A percentile compares a stretch with the other conserved stretches of the same genome.
These are phyloP conservation scores for Diorhabda carinulata DNA, from an alignment of 1,140 invertebrate genomes.

Conservation along the genomic window DNA sequence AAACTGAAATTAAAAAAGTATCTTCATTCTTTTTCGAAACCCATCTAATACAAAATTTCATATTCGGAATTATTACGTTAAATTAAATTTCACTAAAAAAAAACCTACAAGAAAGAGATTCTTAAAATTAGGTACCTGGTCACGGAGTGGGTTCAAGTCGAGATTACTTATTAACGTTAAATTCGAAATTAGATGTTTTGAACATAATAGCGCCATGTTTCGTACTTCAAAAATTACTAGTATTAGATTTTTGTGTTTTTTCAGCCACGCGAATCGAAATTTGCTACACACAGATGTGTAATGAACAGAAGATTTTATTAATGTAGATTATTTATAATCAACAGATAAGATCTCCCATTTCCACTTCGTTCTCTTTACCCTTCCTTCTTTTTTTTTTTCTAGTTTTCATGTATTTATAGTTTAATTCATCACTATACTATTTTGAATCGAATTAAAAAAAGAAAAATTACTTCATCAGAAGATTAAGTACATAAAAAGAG, in stretches of 20 bases:
- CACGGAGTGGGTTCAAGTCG: background rate
- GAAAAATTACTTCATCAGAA: no score
- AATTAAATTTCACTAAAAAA: background rate
- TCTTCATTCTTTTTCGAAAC: background rate
- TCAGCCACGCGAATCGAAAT: background rate
- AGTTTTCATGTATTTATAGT: no score
- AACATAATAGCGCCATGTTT: background rate
- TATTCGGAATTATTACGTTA: background rate
- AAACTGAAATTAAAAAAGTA: background rate
- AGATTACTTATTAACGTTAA: background rate
- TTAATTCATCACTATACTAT: no score
- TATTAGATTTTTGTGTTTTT: background rate
- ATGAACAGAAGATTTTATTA: no score
- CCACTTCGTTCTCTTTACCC: no score
- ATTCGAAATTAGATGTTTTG: conserved; percentile 3
- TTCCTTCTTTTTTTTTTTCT: no score
- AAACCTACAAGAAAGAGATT: background rate
- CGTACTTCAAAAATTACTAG: background rate
- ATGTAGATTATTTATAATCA: no score
- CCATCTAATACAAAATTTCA: background rate
- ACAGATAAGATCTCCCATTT: no score
- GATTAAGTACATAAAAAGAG: no score
- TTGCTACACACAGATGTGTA: no score
- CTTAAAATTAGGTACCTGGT: background rate
- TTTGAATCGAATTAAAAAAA: no score